Base-by-base conservation (phyloP, 1,140 invertebrate genomes). In the Polyergus mexicanus region DNA sequence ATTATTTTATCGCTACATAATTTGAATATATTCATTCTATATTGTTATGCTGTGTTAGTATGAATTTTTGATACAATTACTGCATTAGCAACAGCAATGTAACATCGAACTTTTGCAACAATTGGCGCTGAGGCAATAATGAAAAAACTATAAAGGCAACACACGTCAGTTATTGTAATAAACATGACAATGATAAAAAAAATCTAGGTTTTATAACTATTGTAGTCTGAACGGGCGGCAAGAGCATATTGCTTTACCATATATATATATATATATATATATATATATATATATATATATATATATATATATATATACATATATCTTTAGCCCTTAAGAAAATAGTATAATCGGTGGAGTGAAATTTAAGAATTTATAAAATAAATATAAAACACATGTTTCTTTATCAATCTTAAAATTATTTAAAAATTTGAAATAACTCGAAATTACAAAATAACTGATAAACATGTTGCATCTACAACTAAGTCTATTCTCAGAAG, bases 311-410 rank as follows among this genome's bases (percentile, higher is more conserved):
- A 81, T 58, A 68, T 44, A 54, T 69, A 81, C 44, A 56, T 68
- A 84, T 54, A 60, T 77, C 77, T 72, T 84, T 85, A 58, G 19
- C 25, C 19, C 47, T 76, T 66, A 60, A 78, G 7, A 71, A 71
- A 54, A 85, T 77, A 62, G 25, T 76, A 87, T 75, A 84, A 91
- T 91, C 80, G 88, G 90, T 85, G 86, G 76, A 80, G 74, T 81
- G 60, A 16, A 88, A 78, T 90, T 86, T 76, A 88, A 84, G 85
- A 86, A 84, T 86, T 83, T 86, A 84, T 89, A 76, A 74, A 86
- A 78, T 86, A 25, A 83, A 66, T 72, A 35, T 83, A 60, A 60
- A 69, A 86, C 72, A 83, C 51, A 83, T 85, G 65, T 71, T 63
- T 74, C 62, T 81, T 81, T 75, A 60, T 62, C 56, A 83, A 87